Evolutionary conservation across 1,140 invertebrate genomes (phyloP).

Genomic region (Eupeodes corollae): DNA sequence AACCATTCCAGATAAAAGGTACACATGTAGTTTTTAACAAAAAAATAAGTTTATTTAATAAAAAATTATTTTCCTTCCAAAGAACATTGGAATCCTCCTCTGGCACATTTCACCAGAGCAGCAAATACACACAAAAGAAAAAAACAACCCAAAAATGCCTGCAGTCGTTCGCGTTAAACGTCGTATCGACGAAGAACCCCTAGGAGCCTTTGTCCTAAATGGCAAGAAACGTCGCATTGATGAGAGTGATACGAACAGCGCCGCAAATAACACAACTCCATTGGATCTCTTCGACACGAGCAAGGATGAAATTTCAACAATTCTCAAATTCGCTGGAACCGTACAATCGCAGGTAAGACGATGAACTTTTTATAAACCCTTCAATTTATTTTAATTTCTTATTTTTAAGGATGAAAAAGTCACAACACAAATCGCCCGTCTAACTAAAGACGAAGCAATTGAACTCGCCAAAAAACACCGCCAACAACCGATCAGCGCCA

Average conservation of each 20-base stretch:
- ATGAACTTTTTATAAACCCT: slow-evolving; percentile 5
- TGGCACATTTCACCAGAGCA: too few relatives aligned
- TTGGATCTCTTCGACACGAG: not conserved
- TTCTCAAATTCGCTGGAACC: slow-evolving; percentile 47
- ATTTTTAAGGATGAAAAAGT: slow-evolving; percentile 23
- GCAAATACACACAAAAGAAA: too few relatives aligned
- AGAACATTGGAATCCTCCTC: too few relatives aligned
- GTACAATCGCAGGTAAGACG: slow-evolving; percentile 32
- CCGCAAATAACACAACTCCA: slow-evolving; percentile 6
- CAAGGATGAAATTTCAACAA: slow-evolving; percentile 33
- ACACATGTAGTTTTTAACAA: too few relatives aligned
- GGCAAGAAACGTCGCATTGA: slow-evolving; percentile 42
- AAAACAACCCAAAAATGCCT: slow-evolving; percentile 36
- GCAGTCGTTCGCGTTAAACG: slow-evolving; percentile 46
- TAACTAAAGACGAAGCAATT: slow-evolving; percentile 28
- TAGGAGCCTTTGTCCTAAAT: slow-evolving; percentile 42
- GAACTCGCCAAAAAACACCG: slow-evolving; percentile 16
- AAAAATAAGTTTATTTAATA: too few relatives aligned
- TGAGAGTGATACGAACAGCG: slow-evolving; percentile 6
- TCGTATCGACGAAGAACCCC: slow-evolving; percentile 43
- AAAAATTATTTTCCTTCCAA: too few relatives aligned
- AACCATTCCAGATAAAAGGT: too few relatives aligned
- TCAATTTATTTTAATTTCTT: too few relatives aligned
- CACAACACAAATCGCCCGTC: slow-evolving; percentile 34
- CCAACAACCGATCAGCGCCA: slow-evolving; percentile 8